Base-by-base conservation (phyloP, 2,888 invertebrate species). In the Scaptomyza caliginosa region DNA sequence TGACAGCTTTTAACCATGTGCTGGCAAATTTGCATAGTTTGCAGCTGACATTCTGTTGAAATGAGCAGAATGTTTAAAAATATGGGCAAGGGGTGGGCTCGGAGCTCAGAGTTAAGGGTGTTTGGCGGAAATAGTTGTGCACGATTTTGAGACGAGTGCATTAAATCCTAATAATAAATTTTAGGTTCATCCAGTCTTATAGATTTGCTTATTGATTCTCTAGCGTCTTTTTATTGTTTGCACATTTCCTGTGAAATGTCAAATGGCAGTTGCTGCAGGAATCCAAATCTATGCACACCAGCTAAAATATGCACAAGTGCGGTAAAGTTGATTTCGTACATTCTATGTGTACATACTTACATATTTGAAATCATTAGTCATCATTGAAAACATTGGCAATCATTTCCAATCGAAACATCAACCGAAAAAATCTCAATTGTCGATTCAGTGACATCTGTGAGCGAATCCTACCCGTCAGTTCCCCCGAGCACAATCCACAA, bases 1-100 rank as follows among this genome's bases (percentile, higher is more conserved):
- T 73, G 75, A 64, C 74, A 69, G 70, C 55, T 73, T 74, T 74
- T 74, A 54, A 63, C 69, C 68, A 74, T 72, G 57, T 74, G 71
- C 42, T 68, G 60, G 40, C 30, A 50, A 62, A 74, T 71, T 62
- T 71, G 69, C 68, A 67, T 73, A 71, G 74, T 67, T 67, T 57
- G 59, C 46, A 46, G 21, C 32, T 21, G 46, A 32, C 57, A 65
- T 58, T 48, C 32, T 67, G 59, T 34, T 48, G 28, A 55, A 50
- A 13, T 45, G 40, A 24, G 36, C 7, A 42, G 23, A 40, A 5
- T 24, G 13, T 11, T 7, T 5, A 19, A 6, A 8, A 30, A 52
- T 10, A 21, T 5, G 51, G n/a, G 6, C 3, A 2, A 13, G n/a
- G 7, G 1, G 10, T 16, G 1, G 2, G n/a, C 7, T 6, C 10